phyloP scores from a whole-genome alignment of 2,888 invertebrate species.

The Acanthosepion lycidas region DNA sequence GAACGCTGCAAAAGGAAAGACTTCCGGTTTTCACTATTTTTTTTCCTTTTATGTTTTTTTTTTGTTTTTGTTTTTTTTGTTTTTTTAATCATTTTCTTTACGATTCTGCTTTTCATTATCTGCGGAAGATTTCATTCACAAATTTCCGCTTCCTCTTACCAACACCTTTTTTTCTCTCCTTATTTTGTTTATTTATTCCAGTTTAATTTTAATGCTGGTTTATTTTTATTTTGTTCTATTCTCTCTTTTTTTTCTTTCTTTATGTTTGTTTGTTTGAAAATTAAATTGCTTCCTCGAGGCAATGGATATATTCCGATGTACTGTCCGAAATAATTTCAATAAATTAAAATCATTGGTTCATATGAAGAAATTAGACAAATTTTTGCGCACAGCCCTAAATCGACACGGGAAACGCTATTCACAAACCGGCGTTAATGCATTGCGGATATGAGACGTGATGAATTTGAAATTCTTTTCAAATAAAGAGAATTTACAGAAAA shows the following conservation, averaged over 20 bases:
- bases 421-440: background rate
- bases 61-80: background rate
- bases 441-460: background rate
- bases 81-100: background rate
- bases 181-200: background rate
- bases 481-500: background rate
- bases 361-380: background rate
- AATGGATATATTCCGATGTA: background rate
- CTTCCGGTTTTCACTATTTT: background rate
- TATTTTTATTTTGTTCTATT: background rate
- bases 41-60: background rate
- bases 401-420: background rate
- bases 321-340: background rate
- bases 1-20: background rate
- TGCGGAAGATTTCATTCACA: background rate
- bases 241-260: background rate
- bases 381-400: background rate
- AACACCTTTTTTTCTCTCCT: background rate
- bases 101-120: background rate
- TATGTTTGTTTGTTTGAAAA: background rate
- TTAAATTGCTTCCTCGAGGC: background rate
- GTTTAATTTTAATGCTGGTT: background rate
- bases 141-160: constrained; percentile 33
- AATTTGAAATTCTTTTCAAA: constrained; percentile 18
- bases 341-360: constrained; percentile 6